A percentile compares a stretch with the other conserved stretches of the same genome.
Evolutionary conservation across 1,140 invertebrate genomes (phyloP).

Genomic region (Halyomorpha halys): DNA sequence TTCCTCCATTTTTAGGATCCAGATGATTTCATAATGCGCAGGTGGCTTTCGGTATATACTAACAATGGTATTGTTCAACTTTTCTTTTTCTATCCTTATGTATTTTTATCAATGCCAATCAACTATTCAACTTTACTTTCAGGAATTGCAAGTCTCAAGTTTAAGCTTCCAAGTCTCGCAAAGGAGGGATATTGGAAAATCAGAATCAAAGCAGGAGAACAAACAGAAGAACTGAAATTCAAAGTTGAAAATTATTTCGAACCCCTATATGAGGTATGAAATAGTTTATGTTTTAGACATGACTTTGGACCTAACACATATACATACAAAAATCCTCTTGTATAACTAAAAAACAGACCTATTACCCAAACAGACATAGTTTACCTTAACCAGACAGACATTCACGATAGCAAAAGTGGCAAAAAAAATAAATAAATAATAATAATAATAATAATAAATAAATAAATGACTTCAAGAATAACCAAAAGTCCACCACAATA

Average conservation of each 20-base stretch:
- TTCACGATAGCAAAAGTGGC: too few relatives aligned
- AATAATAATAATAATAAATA: too few relatives aligned
- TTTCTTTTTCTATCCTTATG: neutral
- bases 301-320: too few relatives aligned
- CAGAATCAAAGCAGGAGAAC: constrained; percentile 37
- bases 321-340: too few relatives aligned
- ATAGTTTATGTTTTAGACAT: too few relatives aligned
- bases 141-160: constrained; percentile 38
- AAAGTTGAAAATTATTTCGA: constrained; percentile 41
- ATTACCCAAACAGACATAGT: too few relatives aligned
- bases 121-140: constrained; percentile 18
- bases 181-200: constrained; percentile 42
- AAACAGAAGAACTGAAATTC: constrained; percentile 40
- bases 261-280: constrained; percentile 39
- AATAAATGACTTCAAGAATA: too few relatives aligned
- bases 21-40: constrained; percentile 40
- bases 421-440: too few relatives aligned
- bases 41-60: constrained; percentile 41
- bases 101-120: constrained; percentile 14
- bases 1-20: constrained; percentile 37
- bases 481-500: too few relatives aligned
- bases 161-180: constrained; percentile 37
- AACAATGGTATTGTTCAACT: constrained; percentile 36
- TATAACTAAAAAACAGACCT: too few relatives aligned
- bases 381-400: too few relatives aligned